Base-by-base conservation (phyloP, 2,113 vertebrate genomes). In the Equus quagga region DNA sequence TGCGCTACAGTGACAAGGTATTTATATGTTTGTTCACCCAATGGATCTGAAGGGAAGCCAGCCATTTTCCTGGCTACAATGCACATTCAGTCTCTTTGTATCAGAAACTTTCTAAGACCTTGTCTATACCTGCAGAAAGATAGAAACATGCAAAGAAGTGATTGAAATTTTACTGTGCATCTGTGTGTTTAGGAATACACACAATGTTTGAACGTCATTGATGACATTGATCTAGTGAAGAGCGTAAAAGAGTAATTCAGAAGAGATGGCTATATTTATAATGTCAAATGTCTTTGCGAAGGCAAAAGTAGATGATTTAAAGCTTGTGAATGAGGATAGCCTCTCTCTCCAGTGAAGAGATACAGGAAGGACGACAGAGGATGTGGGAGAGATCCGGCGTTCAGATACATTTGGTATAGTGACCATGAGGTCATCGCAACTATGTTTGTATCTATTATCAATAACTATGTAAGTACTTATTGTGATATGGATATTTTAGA, bases 201-300 rank as follows among this genome's bases (percentile, higher is more conserved):
- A 31, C 33, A 67, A 33, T 41, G 28, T 62, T 93, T 75, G 24
- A 84, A 70, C 82, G 85, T 11, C 78, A 9, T 51, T 58, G 7
- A 54, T 51, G 19, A 11, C 3, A 36, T 79, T n/a, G 0, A 18
- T 82, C 18, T 75, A 41, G 19, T 41, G 91, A 13, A 36, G 21
- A 51, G 6, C 6, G 51, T 14, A 91, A n/a, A 82, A 87, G 17
- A 56, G 2, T 64, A 7, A 49, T 72, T 86, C 64, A 58, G 3
- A 13, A 84, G 17, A 67, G 2, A 5, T 1, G 6, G 33, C 19
- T 36, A 3, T 70, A 56, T 73, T 73, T 24, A n/a, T 24, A 93
- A 17, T 18, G 70, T 83, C 8, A 44, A 96, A 96, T 82, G 85
- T 26, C 7, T 94, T 91, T 95, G 41, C 81, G 91, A 88, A 70